Base-by-base conservation (phyloP, 2,113 vertebrate genomes). In the Micromys minutus region DNA sequence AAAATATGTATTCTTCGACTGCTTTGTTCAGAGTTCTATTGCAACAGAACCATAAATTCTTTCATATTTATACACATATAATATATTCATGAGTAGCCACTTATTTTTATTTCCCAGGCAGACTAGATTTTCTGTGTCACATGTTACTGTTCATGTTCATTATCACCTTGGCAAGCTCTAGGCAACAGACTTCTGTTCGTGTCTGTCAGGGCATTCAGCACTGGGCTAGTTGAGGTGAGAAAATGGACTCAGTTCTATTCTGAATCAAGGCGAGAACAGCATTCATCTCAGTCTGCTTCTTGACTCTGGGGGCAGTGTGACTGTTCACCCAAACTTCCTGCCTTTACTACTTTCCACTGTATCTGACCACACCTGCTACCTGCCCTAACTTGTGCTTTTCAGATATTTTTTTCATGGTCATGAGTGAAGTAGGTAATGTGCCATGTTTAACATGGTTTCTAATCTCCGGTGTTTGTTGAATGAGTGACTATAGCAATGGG, bases 1-100 rank as follows among this genome's bases (percentile, higher is more conserved):
- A 59, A 89, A 91, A 47, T 26, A 39, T 24, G 34, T 39, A 47
- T 52, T 55, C 61, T 94, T 80, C 47, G 21, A 42, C 17, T 79
- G 5, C 50, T 72, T 77, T 52, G 39, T 74, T 85, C 93, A 87
- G 59, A 89, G 65, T 83, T 96, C 84, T 45, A 17, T 55, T 59
- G 36, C 9, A 63, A 84, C 57, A 45, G 6, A 45, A 6, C 47
- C 31, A 31, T 55, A 42, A 52, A 7, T 21, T n/a, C 3, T 42
- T 76, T 61, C 29, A 12, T 39, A 42, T 84, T 63, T 42, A 31
- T 42, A 29, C 3, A 17, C 9, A 42, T 74, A 3, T 76, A 50
- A 85, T 47, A 22, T 47, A 67, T 65, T 34, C 22, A 24, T 19
- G 7, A 81, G 8, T 55, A 7, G n/a, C 1, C 65, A 42, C 11